Conservation (phyloP, 1,140 invertebrate species). For the Tetramorium parvispinum region DNA sequence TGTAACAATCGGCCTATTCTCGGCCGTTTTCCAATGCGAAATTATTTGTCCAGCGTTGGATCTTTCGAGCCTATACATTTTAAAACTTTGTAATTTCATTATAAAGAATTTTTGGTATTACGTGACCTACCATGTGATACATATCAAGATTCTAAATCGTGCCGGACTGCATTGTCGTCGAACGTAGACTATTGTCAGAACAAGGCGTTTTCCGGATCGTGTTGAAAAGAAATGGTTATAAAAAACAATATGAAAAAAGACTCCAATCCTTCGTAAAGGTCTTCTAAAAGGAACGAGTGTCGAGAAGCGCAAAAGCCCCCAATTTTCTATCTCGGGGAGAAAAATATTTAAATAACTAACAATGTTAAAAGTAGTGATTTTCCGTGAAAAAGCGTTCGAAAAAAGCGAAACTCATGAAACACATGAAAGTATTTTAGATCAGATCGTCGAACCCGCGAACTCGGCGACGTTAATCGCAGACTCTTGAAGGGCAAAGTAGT, state of each 20-base stretch:
- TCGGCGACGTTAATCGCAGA: constrained; percentile 26
- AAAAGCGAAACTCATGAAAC: constrained; percentile 66
- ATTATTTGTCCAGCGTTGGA: background rate
- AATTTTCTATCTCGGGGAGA: background rate
- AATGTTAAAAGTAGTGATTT: constrained; percentile 37
- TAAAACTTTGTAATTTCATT: constrained; percentile 33
- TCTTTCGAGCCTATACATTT: constrained; percentile 2
- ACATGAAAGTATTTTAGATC: constrained; percentile 75
- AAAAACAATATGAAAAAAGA: background rate
- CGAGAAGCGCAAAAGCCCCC: background rate
- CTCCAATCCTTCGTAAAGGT: background rate
- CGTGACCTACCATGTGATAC: background rate
- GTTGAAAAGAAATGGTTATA: background rate
- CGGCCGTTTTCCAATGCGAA: background rate
- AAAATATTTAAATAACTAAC: constrained; percentile 1
- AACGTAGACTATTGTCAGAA: background rate
- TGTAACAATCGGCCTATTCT: constrained; percentile 14
- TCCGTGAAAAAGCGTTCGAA: constrained; percentile 20
- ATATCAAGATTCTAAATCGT: constrained; percentile 3
- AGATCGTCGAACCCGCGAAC: constrained; percentile 61
- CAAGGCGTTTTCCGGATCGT: background rate
- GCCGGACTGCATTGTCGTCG: background rate
- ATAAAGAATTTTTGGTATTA: background rate
- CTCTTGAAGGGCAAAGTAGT: background rate
- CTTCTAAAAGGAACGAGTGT: constrained; percentile 2